phyloP scores from a whole-genome alignment of 2,113 vertebrate species.

The Oceanodroma tethys region DNA sequence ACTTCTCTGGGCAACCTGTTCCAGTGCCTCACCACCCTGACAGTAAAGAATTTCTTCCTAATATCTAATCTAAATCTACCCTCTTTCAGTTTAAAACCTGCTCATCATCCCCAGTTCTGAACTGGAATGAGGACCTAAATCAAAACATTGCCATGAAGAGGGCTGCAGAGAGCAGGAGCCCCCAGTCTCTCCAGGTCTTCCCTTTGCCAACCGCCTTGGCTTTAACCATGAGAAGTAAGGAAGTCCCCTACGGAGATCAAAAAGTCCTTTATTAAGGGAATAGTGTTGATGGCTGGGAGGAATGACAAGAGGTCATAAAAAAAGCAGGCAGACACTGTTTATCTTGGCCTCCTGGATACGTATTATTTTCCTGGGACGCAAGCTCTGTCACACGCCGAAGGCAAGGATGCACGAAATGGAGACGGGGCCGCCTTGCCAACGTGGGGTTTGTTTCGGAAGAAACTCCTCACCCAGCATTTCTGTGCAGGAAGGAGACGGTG shows the following conservation, averaged over 20 bases:
- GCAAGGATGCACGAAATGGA: neutral
- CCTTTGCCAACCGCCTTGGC: neutral
- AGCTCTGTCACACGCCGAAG: neutral
- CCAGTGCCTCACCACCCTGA: neutral
- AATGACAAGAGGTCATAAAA: neutral
- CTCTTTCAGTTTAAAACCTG: neutral
- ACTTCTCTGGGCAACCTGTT: neutral
- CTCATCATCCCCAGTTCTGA: neutral
- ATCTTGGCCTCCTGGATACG: neutral
- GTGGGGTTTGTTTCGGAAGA: neutral
- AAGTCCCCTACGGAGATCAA: neutral
- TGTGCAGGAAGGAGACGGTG: neutral
- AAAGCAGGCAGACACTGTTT: slow-evolving; percentile 25
- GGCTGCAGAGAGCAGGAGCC: neutral
- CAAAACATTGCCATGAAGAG: neutral
- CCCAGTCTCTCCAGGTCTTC: neutral
- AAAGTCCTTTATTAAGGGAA: neutral
- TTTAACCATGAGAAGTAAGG: neutral
- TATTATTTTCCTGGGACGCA: slow-evolving; percentile 16
- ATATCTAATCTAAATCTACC: neutral
- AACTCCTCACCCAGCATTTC: neutral
- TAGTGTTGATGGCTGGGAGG: neutral
- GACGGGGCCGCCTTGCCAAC: neutral
- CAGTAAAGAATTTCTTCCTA: neutral
- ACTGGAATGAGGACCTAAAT: neutral